A percentile compares a stretch with the other conserved stretches of the same genome.
Conservation (phyloP, 2,113 vertebrate genomes). For the Cygnus buccinator region DNA sequence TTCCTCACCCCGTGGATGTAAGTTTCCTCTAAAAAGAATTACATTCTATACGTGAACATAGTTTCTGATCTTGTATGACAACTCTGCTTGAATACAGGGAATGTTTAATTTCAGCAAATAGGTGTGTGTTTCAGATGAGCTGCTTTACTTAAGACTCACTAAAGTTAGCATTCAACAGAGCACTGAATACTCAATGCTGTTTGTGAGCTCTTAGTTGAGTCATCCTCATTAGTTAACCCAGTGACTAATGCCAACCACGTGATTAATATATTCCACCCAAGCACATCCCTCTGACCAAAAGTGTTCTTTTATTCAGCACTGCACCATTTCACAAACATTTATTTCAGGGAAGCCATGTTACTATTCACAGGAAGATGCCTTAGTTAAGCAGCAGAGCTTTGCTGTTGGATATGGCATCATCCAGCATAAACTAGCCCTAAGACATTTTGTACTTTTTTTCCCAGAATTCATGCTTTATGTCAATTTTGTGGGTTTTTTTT, state of each 20-base stretch:
- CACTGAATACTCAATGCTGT: background rate
- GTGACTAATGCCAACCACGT: slow-evolving; percentile 16
- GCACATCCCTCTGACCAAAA: slow-evolving; percentile 30
- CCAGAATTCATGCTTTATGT: background rate
- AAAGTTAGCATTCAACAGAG: background rate
- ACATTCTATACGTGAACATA: background rate
- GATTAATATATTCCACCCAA: slow-evolving; percentile 54
- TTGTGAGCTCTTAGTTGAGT: background rate
- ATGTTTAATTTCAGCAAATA: slow-evolving; percentile 17
- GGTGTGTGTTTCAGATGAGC: slow-evolving; percentile 32
- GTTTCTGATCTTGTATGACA: background rate
- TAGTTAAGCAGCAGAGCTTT: background rate
- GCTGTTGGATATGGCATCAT: background rate
- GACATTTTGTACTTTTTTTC: background rate
- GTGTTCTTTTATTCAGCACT: slow-evolving; percentile 33
- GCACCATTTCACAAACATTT: slow-evolving; percentile 29
- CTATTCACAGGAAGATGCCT: slow-evolving; percentile 7
- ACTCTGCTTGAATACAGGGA: background rate
- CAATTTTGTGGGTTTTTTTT: slow-evolving; percentile 43
- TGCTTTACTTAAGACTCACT: background rate
- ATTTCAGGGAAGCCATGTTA: background rate
- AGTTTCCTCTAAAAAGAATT: background rate
- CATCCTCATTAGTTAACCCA: slow-evolving; percentile 40
- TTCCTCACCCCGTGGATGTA: background rate
- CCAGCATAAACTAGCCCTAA: background rate